Evolutionary conservation across 2,888 invertebrate genomes (phyloP).

Genomic region (Sicus ferrugineus): DNA sequence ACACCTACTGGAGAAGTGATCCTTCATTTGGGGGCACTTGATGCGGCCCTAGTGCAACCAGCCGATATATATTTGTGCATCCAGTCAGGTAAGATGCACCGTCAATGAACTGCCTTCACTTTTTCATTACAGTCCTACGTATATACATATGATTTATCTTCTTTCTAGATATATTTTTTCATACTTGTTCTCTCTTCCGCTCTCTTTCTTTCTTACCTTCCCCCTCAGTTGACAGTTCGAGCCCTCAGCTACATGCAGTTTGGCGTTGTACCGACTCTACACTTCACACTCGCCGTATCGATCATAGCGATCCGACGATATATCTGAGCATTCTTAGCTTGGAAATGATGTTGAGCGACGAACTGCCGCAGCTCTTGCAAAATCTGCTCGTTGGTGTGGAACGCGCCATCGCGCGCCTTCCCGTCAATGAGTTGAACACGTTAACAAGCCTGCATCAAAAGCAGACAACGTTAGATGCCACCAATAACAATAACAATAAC

Average conservation of each 20-base stretch:
- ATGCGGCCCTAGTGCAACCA: constrained; percentile 69
- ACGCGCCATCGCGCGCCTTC: constrained; percentile 73
- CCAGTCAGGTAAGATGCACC: constrained; percentile 54
- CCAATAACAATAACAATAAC: constrained; percentile 32
- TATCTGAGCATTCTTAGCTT: constrained; percentile 60
- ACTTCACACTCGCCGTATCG: constrained; percentile 56
- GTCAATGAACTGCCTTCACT: not conserved
- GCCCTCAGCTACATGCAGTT: constrained; percentile 56
- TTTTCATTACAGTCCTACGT: not conserved
- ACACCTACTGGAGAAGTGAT: constrained; percentile 70
- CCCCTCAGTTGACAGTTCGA: constrained; percentile 47
- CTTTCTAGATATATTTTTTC: not conserved
- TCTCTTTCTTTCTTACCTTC: not conserved
- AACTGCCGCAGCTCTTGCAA: constrained; percentile 72
- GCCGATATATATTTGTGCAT: constrained; percentile 74
- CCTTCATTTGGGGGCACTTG: constrained; percentile 72
- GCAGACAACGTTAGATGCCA: constrained; percentile 22
- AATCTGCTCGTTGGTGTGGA: constrained; percentile 74
- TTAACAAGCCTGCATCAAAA: constrained; percentile 66
- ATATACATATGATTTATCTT: not conserved
- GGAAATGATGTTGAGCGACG: constrained; percentile 64
- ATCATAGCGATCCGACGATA: constrained; percentile 53
- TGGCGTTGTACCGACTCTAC: constrained; percentile 55
- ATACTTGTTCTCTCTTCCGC: not conserved
- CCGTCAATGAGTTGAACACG: constrained; percentile 72